phyloP scores from a whole-genome alignment of 2,113 vertebrate genomes.

The Phasianus colchicus region DNA sequence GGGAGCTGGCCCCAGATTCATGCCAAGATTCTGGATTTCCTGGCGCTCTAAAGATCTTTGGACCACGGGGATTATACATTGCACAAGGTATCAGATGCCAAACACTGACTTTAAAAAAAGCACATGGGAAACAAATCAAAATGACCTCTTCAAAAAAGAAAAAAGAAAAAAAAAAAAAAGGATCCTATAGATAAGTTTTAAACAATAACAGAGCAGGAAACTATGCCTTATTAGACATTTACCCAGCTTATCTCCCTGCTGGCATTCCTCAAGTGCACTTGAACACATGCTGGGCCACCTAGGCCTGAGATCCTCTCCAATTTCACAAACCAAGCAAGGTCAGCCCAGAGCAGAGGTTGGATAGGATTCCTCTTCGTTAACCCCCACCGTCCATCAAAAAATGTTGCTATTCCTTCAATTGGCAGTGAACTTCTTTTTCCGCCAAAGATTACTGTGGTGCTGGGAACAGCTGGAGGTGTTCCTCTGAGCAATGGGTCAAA shows the following conservation, averaged over 20 bases:
- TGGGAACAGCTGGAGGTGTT: not conserved
- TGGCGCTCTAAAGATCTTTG: not conserved
- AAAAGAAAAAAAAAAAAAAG: not conserved
- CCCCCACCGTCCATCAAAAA: not conserved
- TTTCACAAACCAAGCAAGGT: slow-evolving; percentile 56
- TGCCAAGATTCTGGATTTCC: slow-evolving; percentile 62
- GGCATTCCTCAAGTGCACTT: slow-evolving; percentile 27
- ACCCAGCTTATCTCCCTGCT: slow-evolving; percentile 34
- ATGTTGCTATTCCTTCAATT: not conserved
- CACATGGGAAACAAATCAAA: slow-evolving; percentile 24
- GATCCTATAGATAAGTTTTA: slow-evolving; percentile 16
- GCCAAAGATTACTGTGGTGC: not conserved
- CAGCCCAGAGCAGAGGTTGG: slow-evolving; percentile 37
- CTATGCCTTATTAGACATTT: slow-evolving; percentile 29
- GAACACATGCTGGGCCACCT: slow-evolving; percentile 37
- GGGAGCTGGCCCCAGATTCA: slow-evolving; percentile 31
- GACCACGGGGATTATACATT: slow-evolving; percentile 39
- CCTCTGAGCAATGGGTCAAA: not conserved
- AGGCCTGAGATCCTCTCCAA: slow-evolving; percentile 1
- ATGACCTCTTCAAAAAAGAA: not conserved
- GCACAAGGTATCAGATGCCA: slow-evolving; percentile 35
- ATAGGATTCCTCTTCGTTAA: not conserved
- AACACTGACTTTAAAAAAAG: not conserved
- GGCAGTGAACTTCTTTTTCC: not conserved
- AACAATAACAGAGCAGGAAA: slow-evolving; percentile 54